Evolutionary conservation across 2,113 vertebrate species (phyloP).

Genomic region (Equus quagga): DNA sequence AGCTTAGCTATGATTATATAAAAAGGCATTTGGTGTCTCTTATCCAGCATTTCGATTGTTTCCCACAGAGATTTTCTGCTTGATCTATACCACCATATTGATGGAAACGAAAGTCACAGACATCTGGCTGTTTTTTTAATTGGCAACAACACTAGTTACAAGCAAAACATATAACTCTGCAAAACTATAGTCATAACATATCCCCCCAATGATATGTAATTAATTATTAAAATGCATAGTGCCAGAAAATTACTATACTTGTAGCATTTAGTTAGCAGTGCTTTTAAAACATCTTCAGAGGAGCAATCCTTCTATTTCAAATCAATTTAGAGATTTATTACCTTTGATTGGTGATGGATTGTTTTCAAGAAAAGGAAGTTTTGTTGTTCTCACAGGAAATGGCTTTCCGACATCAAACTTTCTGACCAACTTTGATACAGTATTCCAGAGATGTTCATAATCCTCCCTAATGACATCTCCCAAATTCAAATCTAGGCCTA

Average conservation of each 20-base stretch:
- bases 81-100: not conserved
- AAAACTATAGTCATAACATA: not conserved
- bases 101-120: not conserved
- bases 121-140: not conserved
- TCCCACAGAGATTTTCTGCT: not conserved
- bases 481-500: slow-evolving; percentile 72
- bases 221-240: not conserved
- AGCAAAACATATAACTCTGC: not conserved
- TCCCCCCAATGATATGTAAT: not conserved
- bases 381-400: slow-evolving; percentile 78
- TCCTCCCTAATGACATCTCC: slow-evolving; percentile 74
- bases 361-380: slow-evolving; percentile 70
- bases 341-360: slow-evolving; percentile 64
- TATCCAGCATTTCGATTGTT: not conserved
- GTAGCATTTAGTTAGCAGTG: not conserved
- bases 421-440: slow-evolving; percentile 69
- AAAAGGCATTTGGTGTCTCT: not conserved
- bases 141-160: not conserved
- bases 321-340: slow-evolving; percentile 47
- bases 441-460: slow-evolving; percentile 79
- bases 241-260: not conserved
- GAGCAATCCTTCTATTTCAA: not conserved
- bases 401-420: slow-evolving; percentile 68
- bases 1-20: not conserved
- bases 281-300: not conserved